A percentile compares a stretch with the other conserved stretches of the same genome.
Conservation (phyloP, 2,797 vertebrate genomes). For the Gila robusta region DNA sequence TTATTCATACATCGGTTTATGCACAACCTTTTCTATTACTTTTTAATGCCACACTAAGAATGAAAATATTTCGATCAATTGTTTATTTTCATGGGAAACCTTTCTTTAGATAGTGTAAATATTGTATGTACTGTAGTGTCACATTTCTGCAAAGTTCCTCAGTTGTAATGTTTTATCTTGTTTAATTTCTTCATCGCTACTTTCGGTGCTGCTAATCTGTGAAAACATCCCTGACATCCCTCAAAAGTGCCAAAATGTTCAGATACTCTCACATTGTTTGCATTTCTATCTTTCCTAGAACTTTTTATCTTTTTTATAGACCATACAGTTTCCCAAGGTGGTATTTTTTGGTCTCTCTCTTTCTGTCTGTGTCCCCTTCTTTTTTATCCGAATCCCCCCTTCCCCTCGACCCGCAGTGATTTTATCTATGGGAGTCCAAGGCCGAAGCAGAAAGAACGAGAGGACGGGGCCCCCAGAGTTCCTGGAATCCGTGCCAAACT, state of each 20-base stretch:
- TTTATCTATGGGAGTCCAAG: slow-evolving; percentile 46
- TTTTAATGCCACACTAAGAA: neutral
- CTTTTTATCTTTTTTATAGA: slow-evolving; percentile 20
- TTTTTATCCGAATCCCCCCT: neutral
- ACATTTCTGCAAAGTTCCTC: neutral
- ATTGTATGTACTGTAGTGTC: neutral
- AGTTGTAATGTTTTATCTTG: neutral
- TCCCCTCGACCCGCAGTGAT: neutral
- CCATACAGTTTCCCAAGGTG: slow-evolving; percentile 14
- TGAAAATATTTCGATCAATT: neutral
- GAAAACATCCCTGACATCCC: slow-evolving; percentile 11
- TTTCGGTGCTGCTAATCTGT: neutral
- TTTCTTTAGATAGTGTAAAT: neutral
- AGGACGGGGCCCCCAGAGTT: slow-evolving; percentile 36
- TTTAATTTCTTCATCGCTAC: neutral
- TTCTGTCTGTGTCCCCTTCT: slow-evolving; percentile 12
- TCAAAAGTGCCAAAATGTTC: slow-evolving; percentile 9
- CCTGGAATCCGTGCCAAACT: slow-evolving; percentile 44
- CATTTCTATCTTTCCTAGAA: slow-evolving; percentile 7
- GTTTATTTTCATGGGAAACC: neutral
- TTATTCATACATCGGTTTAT: neutral
- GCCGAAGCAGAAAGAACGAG: slow-evolving; percentile 33
- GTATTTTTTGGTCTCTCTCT: neutral
- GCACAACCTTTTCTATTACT: neutral
- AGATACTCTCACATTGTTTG: neutral